Evolutionary conservation across 2,888 invertebrate species (phyloP), one percentile per base, ranked within the genome.

Genomic region (Drosophila testacea): DNA sequence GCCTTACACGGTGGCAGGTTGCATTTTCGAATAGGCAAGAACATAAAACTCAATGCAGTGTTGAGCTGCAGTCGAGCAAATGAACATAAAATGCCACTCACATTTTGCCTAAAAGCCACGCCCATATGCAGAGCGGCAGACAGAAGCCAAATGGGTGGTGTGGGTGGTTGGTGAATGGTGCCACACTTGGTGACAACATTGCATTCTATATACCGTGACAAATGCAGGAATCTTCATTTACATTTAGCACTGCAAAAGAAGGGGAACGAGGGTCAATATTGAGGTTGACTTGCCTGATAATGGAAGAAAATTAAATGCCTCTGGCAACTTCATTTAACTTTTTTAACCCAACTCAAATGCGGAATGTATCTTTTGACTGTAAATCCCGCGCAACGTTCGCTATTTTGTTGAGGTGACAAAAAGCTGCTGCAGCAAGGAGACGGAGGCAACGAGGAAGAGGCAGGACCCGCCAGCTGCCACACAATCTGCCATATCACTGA

Each of bases 401-500:
- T 41, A 38, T 57, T 47, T 48, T 47, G 30, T 59, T 57, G 60
- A 65, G 61, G 69, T 71, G 71, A 70, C 73, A 76, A 76, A 77
- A 76, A 77, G 60, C 44, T 44, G 42, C 38, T 36, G 65, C 44
- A 39, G 73, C 54, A 54, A 51, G n/a, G 13, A 22, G 16, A 4
- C 22, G 56, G 27, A n/a, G 50, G 28, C 27, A 30, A 32, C 16
- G 10, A n/a, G 54, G 28, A 16, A 9, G 11, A 52, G 60, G 22
- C 34, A 60, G 46, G 11, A 56, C 51, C 76, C 71, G 73, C 70
- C 81, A 81, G 81, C 83, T 80, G 81, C 82, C 82, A 77, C 79
- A 86, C 87, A 88, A 87, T 84, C 83, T 88, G 87, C 81, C 80
- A 83, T 90, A 88, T 90, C 90, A 90, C 89, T 88, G 88, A 88